Percentiles rank a stretch among this genome's conserved stretches.
These are phyloP conservation scores for Anniella stebbinsi DNA, from an alignment of 2,797 vertebrate genomes.

Conservation along the genomic window DNA sequence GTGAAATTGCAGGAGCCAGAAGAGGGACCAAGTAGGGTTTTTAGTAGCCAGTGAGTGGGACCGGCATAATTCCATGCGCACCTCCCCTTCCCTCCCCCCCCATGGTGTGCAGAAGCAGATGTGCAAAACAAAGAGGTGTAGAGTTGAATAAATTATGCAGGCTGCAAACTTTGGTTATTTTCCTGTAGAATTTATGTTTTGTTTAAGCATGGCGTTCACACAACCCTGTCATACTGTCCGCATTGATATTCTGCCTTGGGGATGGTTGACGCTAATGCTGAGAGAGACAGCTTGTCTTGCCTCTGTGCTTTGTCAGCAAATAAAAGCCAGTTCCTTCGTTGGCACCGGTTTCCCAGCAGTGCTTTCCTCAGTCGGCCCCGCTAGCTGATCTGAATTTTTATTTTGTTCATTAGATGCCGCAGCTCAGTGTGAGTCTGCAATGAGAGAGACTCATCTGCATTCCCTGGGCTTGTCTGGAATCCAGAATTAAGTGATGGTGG, in stretches of 20 bases:
- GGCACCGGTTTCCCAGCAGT: slow-evolving; percentile 55
- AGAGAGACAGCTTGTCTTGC: slow-evolving; percentile 51
- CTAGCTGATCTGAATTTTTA: slow-evolving; percentile 71
- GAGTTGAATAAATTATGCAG: too few relatives aligned
- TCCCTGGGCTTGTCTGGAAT: slow-evolving; percentile 37
- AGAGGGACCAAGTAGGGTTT: background rate
- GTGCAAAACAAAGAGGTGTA: too few relatives aligned
- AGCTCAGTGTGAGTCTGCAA: slow-evolving; percentile 56
- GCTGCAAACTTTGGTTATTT: background rate
- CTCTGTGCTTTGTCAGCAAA: slow-evolving; percentile 56
- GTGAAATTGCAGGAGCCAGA: background rate
- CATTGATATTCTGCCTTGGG: background rate
- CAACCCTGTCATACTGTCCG: background rate
- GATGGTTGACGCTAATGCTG: slow-evolving; percentile 26
- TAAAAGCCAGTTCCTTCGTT: slow-evolving; percentile 62
- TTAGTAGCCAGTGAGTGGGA: background rate
- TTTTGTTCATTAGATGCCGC: slow-evolving; percentile 65
- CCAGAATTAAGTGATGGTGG: background rate
- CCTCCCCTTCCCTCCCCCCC: too few relatives aligned
- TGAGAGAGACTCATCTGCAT: slow-evolving; percentile 43
- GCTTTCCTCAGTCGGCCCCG: slow-evolving; percentile 64
- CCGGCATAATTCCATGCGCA: background rate
- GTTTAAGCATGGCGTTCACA: background rate
- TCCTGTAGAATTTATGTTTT: background rate
- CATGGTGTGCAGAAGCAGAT: background rate